Base-by-base conservation (phyloP, 2,888 invertebrate genomes). In the Tridacna gigas region DNA sequence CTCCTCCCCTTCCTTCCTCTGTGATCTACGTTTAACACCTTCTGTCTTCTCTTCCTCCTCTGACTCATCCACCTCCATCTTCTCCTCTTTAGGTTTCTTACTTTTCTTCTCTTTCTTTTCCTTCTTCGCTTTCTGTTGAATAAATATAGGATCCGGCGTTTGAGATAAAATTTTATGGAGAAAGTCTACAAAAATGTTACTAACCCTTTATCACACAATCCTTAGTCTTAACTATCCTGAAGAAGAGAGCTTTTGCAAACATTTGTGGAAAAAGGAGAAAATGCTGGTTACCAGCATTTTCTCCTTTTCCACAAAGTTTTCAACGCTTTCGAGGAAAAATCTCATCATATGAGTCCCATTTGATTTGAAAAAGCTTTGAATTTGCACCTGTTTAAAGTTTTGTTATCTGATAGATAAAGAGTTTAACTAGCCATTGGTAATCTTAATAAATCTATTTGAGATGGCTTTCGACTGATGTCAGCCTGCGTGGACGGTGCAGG, bases 51-150 rank as follows among this genome's bases (percentile, higher is more conserved):
- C 82, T 20, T 84, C 87, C 22, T 84, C 84, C 22, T 74, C 82
- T 13, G 82, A 82, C 15, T 67, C 75, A 80, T 85, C 88, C 73
- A 85, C 83, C 82, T 88, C 86, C 77, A 86, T 86, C n/a, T 90
- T 88, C 67, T 86, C 87, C 47, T 85, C 82, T 74, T 84, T 85
- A n/a, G 45, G 67, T 77, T 82, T 88, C 83, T 71, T 77, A 69
- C 25, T 80, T 47, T 56, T 77, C 71, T 63, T 86, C 83, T 79
- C 87, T 87, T 48, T 82, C 28, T 61, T 80, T 73, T n/a, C 18
- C 26, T 67, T 67, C 79, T 96, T 96, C 77, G 95, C 95, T 80
- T 95, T 94, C 90, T 96, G 61, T 22, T 37, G 37, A 7, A 81
- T 26, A 51, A 61, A 61, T 56, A 56, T 5, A 20, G 20, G n/a